Conservation (phyloP, 2,113 vertebrate species). For the Mus pahari region DNA sequence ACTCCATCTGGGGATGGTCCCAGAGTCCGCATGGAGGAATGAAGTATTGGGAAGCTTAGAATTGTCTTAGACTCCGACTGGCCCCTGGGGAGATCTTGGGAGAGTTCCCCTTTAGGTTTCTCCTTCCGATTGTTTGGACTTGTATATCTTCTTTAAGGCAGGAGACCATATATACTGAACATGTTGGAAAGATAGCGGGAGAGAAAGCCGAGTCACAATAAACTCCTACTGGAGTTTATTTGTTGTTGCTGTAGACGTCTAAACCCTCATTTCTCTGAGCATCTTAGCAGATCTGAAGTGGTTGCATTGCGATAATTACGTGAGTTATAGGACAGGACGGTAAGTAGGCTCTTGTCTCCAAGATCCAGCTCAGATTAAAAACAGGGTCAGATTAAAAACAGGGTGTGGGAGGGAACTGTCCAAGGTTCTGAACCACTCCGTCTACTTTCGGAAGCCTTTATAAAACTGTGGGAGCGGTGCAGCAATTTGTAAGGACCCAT, state of each 20-base stretch:
- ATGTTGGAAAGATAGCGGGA: neutral
- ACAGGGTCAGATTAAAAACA: neutral
- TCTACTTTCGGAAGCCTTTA: neutral
- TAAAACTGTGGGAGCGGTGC: accelerated
- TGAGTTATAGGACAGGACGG: neutral
- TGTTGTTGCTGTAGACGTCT: neutral
- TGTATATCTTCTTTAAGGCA: neutral
- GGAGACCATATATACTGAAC: neutral
- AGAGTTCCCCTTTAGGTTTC: neutral
- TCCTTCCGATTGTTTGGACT: neutral
- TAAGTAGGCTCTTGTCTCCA: neutral
- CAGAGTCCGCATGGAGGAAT: neutral
- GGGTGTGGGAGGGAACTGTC: slow-evolving; percentile 59
- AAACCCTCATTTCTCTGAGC: neutral
- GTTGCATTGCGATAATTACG: neutral
- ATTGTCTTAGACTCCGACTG: neutral
- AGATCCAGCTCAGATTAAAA: neutral
- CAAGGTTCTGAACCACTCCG: slow-evolving; percentile 70
- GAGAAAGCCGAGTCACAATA: neutral
- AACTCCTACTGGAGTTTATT: neutral
- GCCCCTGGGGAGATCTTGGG: neutral
- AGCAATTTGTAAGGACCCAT: neutral
- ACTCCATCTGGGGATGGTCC: neutral
- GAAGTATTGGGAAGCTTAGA: neutral
- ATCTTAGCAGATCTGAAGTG: neutral